Evolutionary conservation across 1,140 invertebrate genomes (phyloP).

Genomic region (Drosophila kepulauana): DNA sequence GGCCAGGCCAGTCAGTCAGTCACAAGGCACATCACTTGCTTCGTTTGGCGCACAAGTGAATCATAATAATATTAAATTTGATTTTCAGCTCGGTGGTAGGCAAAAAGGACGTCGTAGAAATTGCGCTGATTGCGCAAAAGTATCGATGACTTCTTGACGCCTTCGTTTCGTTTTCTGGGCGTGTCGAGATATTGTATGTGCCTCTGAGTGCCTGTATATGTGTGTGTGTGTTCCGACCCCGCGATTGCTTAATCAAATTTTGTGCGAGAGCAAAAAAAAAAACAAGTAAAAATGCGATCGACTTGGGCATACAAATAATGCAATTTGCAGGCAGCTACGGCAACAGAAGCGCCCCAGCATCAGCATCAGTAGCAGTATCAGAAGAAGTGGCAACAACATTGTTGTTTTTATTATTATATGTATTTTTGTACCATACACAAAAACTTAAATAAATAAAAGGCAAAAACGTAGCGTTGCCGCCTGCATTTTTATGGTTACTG

Average conservation of each 20-base stretch:
- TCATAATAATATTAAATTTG: conserved; percentile 84
- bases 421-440: conserved; percentile 36
- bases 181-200: conserved; percentile 4
- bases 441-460: conserved; percentile 64
- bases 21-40: conserved; percentile 69
- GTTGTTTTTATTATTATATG: conserved; percentile 42
- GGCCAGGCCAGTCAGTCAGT: neutral
- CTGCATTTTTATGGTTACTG: conserved; percentile 70
- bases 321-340: conserved; percentile 58
- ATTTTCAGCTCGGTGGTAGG: conserved; percentile 68
- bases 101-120: conserved; percentile 59
- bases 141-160: conserved; percentile 79
- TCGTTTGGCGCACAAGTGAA: conserved; percentile 78
- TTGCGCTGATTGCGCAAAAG: conserved; percentile 83
- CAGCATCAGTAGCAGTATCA: neutral
- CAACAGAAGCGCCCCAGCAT: conserved; percentile 27
- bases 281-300: conserved; percentile 39
- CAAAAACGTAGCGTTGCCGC: conserved; percentile 28
- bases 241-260: conserved; percentile 72
- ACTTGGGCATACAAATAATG: conserved; percentile 70
- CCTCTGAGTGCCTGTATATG: conserved; percentile 32
- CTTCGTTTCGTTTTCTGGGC: conserved; percentile 24
- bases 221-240: conserved; percentile 14
- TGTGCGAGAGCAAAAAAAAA: conserved; percentile 52
- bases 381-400: conserved; percentile 52